A percentile compares a stretch with the other conserved stretches of the same genome.
phyloP scores from a whole-genome alignment of 1,140 invertebrate genomes.

The Pseudomyrmex sp. region DNA sequence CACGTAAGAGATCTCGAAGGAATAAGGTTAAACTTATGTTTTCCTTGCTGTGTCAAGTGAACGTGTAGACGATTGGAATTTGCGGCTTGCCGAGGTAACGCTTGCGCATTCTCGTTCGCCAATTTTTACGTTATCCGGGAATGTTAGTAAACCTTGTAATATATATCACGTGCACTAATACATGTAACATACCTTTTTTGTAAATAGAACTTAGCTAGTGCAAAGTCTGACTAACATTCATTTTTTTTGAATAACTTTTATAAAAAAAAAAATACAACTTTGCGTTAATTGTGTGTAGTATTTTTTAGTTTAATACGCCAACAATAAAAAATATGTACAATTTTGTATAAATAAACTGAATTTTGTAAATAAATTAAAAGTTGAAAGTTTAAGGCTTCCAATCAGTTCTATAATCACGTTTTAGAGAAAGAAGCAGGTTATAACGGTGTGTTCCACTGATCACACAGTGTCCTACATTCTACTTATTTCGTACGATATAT shows the following conservation, averaged over 20 bases:
- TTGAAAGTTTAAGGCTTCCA: constrained; percentile 52
- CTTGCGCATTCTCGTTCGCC: not conserved
- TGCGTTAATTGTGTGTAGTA: too few species aligned
- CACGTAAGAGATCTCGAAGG: not conserved
- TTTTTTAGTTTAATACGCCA: too few species aligned
- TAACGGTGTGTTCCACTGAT: constrained; percentile 84
- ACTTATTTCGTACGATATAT: constrained; percentile 24
- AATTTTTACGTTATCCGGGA: not conserved
- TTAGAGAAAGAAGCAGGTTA: constrained; percentile 76
- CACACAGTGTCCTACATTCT: constrained; percentile 83
- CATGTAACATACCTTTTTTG: too few species aligned
- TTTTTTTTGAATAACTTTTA: too few species aligned
- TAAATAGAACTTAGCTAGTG: too few species aligned
- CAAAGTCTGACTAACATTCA: too few species aligned
- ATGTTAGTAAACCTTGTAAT: not conserved
- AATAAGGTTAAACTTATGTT: not conserved
- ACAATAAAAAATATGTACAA: not conserved
- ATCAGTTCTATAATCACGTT: constrained; percentile 50
- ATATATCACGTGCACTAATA: not conserved
- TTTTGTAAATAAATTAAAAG: constrained; percentile 52
- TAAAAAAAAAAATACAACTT: too few species aligned
- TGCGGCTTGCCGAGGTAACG: not conserved
- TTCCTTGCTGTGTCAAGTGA: constrained; percentile 7
- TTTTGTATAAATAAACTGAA: not conserved
- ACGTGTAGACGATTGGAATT: constrained; percentile 20